Base-by-base conservation (phyloP, 2,797 vertebrate species). In the Florisuga fusca region DNA sequence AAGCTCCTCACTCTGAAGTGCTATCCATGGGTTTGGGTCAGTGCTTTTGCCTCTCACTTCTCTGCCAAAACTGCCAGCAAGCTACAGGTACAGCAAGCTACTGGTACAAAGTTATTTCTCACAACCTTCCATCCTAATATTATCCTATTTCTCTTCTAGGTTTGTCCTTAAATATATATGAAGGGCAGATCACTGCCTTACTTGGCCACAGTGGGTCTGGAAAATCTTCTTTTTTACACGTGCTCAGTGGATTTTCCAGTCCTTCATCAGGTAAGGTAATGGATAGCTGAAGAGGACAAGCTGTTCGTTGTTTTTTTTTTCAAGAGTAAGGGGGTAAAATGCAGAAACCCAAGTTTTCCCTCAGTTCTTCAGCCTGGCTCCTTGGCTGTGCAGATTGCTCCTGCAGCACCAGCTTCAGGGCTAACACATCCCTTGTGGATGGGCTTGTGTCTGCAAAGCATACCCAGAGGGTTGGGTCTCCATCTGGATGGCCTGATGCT, bases 111-210 rank as follows among this genome's bases (percentile, higher is more conserved):
- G 16, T 34, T n/a, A 0, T 33, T 68, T 29, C 62, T 85, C n/a
- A 29, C 31, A 6, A 16, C 2, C 19, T 46, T 38, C 50, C 46
- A 45, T 8, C 41, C 19, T 10, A 1, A 63, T 12, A 1, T n/a
- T 29, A 10, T 18, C 21, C 43, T 51, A 0, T 87, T 92, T 93
- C 12, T 48, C 1, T 79, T 55, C 33, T 84, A 99, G 99, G 98
- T 83, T 92, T 99, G 94, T 98, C 98, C 3, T 98, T 99, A 63
- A 98, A 98, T 93, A 97, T 99, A 54, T 99, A 99, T 2, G 99
- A 99, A 97, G 99, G 98, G 7, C 99, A 99, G 95, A 99, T 99
- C 87, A 99, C 99, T 1, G 99, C 99, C 4, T 96, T 99, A 59
- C 98, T 99, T 93, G 99, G 99, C 34, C 99, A 98, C 97, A 99